phyloP scores from a whole-genome alignment of 2,797 vertebrate species.

The Phylloscopus collybita region DNA sequence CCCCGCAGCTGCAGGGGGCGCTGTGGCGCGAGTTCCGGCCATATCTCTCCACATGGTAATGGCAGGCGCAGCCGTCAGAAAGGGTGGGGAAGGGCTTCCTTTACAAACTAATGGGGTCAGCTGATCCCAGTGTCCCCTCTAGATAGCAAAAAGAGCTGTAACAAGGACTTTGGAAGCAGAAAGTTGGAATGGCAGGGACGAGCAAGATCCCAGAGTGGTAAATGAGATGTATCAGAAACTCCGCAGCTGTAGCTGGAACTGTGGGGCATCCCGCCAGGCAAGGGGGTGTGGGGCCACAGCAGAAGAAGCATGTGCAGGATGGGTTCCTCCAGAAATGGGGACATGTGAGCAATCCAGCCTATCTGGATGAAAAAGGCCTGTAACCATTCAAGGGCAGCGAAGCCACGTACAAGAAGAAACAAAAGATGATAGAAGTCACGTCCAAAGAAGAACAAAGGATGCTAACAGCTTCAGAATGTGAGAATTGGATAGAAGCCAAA shows the following conservation, averaged over 20 bases:
- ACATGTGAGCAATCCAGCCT: too few relatives aligned
- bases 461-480: too few relatives aligned
- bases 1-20: too few relatives aligned
- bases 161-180: not conserved
- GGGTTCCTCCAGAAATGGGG: too few relatives aligned
- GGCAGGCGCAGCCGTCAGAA: accelerated
- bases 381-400: too few relatives aligned
- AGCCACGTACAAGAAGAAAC: too few relatives aligned
- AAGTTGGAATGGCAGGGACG: not conserved
- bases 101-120: not conserved
- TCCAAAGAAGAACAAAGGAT: too few relatives aligned
- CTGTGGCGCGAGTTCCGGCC: accelerated
- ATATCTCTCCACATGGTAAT: accelerated
- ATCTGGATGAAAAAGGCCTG: too few relatives aligned
- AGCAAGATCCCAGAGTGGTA: not conserved
- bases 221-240: not conserved
- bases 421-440: too few relatives aligned
- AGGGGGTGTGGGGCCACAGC: not conserved
- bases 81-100: not conserved
- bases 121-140: accelerated
- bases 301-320: not conserved
- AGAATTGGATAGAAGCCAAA: too few relatives aligned
- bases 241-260: not conserved
- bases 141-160: not conserved
- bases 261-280: accelerated